These are phyloP conservation scores for Poeciliopsis gracilis DNA, from an alignment of 2,797 vertebrate species.

Conservation along the genomic window DNA sequence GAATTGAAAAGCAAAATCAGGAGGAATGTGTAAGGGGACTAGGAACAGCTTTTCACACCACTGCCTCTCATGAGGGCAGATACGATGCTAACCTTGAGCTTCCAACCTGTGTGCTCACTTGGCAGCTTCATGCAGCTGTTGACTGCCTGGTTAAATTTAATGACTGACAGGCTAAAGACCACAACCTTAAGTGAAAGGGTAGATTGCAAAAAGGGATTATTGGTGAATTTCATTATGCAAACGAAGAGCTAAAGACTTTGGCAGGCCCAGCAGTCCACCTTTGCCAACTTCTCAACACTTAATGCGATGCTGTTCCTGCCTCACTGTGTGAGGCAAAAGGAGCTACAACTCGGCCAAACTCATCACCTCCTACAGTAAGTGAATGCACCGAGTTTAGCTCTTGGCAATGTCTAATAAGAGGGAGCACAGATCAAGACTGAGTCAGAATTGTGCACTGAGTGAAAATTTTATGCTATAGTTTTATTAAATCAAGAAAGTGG, in stretches of 20 bases:
- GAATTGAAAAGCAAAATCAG: background rate
- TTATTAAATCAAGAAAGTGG: too few relatives aligned
- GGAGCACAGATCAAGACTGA: background rate
- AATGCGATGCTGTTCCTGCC: constrained; percentile 28
- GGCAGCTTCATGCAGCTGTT: constrained; percentile 11
- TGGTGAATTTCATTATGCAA: constrained; percentile 54
- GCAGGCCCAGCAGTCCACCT: constrained; percentile 29
- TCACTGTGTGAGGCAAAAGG: constrained; percentile 5
- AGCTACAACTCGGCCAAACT: constrained; percentile 25
- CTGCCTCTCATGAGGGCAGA: background rate
- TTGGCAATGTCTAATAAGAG: background rate
- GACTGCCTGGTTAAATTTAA: constrained; percentile 38
- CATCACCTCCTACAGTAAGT: constrained; percentile 3
- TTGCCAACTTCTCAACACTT: constrained; percentile 57
- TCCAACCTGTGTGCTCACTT: constrained; percentile 30
- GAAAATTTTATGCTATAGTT: background rate
- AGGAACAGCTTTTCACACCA: background rate
- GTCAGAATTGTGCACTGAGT: background rate
- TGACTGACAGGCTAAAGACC: constrained; percentile 22
- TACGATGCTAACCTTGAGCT: constrained; percentile 4
- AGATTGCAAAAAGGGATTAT: constrained; percentile 58
- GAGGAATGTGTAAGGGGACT: background rate
- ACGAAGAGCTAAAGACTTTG: constrained; percentile 60
- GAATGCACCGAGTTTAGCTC: background rate
- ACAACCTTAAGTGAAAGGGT: constrained; percentile 46